Evolutionary conservation across 2,113 vertebrate genomes (phyloP), one percentile per base, ranked within the genome.

Genomic region (Myotis davidii): DNA sequence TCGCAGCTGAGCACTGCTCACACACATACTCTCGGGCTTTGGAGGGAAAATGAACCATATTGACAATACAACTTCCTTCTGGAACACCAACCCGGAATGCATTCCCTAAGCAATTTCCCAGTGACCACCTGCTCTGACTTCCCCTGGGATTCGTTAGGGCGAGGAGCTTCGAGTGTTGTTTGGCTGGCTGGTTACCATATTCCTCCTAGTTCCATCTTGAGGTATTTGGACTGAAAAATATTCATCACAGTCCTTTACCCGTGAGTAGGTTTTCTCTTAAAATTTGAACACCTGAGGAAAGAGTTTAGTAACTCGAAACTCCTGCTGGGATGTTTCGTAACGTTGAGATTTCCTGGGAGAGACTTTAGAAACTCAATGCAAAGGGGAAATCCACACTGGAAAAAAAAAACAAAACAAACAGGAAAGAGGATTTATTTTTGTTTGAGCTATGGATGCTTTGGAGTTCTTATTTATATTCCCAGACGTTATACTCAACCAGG

Each of bases 81-180:
- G 52, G 18, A 93, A 73, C 18, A 27, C 74, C 59, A 91, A 52
- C 25, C 39, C 81, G 77, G 67, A 90, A 13, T 61, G 50, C 59
- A 54, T 93, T 84, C 84, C 56, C 93, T 73, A 87, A 85, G 81
- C 39, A 65, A 54, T 84, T 76, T 84, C 37, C 85, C 37, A 39
- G 79, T 95, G 64, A 72, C 70, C 90, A 86, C 56, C 85, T 94
- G 79, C 72, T 91, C 50, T 81, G 83, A 52, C 52, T 54, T 74
- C 14, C 88, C 48, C 23, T 77, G 48, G 42, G 69, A 93, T 91
- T 94, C 65, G 85, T 92, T 85, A 96, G 86, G 61, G 29, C n/a
- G n/a, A 34, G 48, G 84, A 3, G 14, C 3, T 88, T 42, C 32
- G 2, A 13, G 32, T 61, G 0, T 61, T 73, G 11, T 87, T 25